phyloP scores from a whole-genome alignment of 1,140 invertebrate species.

The Euwallacea fornicatus region DNA sequence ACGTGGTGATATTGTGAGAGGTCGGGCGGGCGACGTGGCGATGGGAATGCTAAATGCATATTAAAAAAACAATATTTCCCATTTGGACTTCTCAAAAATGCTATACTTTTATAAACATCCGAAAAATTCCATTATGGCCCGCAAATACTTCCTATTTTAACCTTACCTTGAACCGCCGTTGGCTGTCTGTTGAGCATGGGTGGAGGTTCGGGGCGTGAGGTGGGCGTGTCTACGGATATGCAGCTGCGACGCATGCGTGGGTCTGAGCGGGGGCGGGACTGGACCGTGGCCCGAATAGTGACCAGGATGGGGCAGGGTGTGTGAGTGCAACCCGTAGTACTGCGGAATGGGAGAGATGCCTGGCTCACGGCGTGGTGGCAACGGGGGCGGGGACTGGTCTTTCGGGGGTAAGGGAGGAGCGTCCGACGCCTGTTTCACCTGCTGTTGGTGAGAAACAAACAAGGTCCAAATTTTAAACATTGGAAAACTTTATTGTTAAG shows the following conservation, averaged over 20 bases:
- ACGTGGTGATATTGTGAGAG: constrained; percentile 48
- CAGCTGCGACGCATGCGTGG: constrained; percentile 51
- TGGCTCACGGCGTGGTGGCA: constrained; percentile 61
- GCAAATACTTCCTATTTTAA: neutral
- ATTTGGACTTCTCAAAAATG: no score
- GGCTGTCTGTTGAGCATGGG: constrained; percentile 14
- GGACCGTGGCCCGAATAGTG: constrained; percentile 41
- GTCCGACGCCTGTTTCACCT: constrained; percentile 59
- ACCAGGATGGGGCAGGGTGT: constrained; percentile 39
- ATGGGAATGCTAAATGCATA: constrained; percentile 25
- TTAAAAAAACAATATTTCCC: neutral
- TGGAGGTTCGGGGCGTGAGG: constrained; percentile 30
- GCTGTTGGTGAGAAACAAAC: no score
- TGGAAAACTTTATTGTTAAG: no score
- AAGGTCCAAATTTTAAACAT: no score
- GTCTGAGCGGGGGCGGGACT: constrained; percentile 56
- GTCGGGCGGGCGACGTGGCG: constrained; percentile 31
- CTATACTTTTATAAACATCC: no score
- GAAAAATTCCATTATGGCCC: no score
- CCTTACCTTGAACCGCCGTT: constrained; percentile 48
- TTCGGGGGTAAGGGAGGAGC: constrained; percentile 63
- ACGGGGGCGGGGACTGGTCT: constrained; percentile 63
- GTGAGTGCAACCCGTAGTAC: constrained; percentile 51
- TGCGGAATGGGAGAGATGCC: constrained; percentile 53
- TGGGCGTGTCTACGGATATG: constrained; percentile 50